Conservation (phyloP, 2,888 invertebrate genomes). For the Octonoba sinensis region DNA sequence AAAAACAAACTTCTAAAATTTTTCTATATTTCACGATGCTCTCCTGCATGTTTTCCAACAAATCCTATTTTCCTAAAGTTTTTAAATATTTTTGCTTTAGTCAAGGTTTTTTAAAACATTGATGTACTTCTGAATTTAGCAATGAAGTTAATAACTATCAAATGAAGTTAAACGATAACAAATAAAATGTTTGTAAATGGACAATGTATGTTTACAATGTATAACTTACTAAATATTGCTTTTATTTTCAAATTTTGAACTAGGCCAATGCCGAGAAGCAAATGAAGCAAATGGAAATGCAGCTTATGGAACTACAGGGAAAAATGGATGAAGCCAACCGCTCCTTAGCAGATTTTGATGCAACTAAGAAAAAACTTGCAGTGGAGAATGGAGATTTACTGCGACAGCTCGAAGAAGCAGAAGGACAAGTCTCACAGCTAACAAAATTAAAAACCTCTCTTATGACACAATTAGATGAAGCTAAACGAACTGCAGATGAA, state of each 20-base stretch:
- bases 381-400: conserved; percentile 97
- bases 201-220: too few species aligned
- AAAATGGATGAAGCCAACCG: conserved; percentile 98
- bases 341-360: conserved; percentile 95
- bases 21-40: too few species aligned
- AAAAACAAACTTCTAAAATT: too few species aligned
- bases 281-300: conserved; percentile 96
- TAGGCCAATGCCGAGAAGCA: conserved; percentile 98
- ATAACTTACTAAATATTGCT: background rate
- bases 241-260: background rate
- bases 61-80: too few species aligned
- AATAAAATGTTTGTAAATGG: too few species aligned
- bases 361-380: conserved; percentile 96
- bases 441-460: conserved; percentile 97
- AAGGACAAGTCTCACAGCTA: conserved; percentile 95
- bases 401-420: conserved; percentile 94
- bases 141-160: too few species aligned
- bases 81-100: too few species aligned
- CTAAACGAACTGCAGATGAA: conserved; percentile 97
- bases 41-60: too few species aligned
- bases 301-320: conserved; percentile 93
- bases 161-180: too few species aligned
- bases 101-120: too few species aligned
- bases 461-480: conserved; percentile 96
- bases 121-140: too few species aligned